Evolutionary conservation across 2,888 invertebrate genomes (phyloP), one percentile per base, ranked within the genome.

Genomic region (Thecocarcelia acutangulata): DNA sequence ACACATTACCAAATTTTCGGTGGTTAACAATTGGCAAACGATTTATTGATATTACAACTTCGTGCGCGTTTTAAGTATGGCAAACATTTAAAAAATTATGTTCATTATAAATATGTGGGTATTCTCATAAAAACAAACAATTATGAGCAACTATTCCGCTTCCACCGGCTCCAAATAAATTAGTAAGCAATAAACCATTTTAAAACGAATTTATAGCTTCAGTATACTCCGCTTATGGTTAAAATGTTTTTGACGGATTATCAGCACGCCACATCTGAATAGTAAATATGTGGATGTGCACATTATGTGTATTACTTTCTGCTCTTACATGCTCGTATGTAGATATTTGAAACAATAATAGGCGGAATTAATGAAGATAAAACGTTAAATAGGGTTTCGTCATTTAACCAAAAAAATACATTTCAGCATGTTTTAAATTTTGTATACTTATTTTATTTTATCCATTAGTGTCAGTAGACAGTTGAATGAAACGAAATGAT

Each of bases 101-200:
- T n/a, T 0, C 12, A 1, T 44, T 15, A 5, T n/a, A 15, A 15
- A 15, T 44, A 15, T n/a, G 44, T 11, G 40, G 19, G 40, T 21
- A 24, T 66, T 42, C 28, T 52, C 40, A 21, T 46, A 69, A 77
- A n/a, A 63, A n/a, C 19, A 11, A 50, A 68, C 4, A 21, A 56
- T 13, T 12, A 66, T 13, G 33, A 11, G 48, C 17, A 9, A 56
- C 50, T 15, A 59, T 42, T 66, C 59, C 50, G 58, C 59, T 75
- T 75, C 75, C n/a, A n/a, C n/a, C 58, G 66, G 66, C 58, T 13
- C 66, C n/a, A 68, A 50, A 52, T 48, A 48, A 66, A 66, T 58
- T 64, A 17, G 12, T 59, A 19, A 28, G 42, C 9, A 44, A 28
- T 56, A 40, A 1, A 42, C 58, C 42, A 48, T 50, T 28, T 17